These are phyloP conservation scores for Eleginops maclovinus DNA, from an alignment of 2,113 vertebrate genomes.

Conservation along the genomic window DNA sequence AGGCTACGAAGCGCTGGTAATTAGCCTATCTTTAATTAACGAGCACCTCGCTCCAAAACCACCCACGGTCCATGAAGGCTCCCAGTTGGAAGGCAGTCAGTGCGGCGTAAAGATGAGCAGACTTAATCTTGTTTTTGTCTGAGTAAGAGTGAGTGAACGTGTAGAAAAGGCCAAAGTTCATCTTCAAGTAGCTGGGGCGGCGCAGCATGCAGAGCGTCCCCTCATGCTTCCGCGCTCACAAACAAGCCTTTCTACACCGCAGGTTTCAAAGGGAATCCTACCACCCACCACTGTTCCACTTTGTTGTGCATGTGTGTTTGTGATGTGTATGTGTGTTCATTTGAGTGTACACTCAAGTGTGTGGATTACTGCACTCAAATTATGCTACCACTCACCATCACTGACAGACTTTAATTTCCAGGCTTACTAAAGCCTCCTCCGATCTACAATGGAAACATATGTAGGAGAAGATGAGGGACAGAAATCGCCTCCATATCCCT, in stretches of 20 bases:
- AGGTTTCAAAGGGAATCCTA: constrained; percentile 84
- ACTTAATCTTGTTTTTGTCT: constrained; percentile 78
- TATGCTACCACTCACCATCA: constrained; percentile 56
- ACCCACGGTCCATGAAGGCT: constrained; percentile 77
- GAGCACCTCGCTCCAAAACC: constrained; percentile 79
- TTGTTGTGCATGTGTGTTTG: constrained; percentile 59
- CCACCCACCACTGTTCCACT: constrained; percentile 80
- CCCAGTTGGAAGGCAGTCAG: constrained; percentile 74
- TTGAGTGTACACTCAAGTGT: constrained; percentile 52
- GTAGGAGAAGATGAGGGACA: constrained; percentile 48
- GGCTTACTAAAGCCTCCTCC: constrained; percentile 48
- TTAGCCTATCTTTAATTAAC: constrained; percentile 88
- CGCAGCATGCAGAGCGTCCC: constrained; percentile 65
- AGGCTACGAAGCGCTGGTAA: constrained; percentile 83
- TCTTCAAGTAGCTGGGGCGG: constrained; percentile 66
- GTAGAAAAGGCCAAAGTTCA: constrained; percentile 80
- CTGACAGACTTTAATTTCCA: constrained; percentile 64
- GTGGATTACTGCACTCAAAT: constrained; percentile 61
- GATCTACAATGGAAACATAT: constrained; percentile 61
- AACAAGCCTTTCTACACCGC: constrained; percentile 63
- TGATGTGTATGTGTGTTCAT: constrained; percentile 50
- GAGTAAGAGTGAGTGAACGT: constrained; percentile 61
- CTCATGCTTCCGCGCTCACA: constrained; percentile 63
- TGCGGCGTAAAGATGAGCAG: constrained; percentile 63
- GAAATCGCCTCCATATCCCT: constrained; percentile 32